Percentiles rank a stretch among this genome's conserved stretches.
These are phyloP conservation scores for Agonopterix subpropinquella DNA, from an alignment of 2,888 invertebrate species.

Conservation along the genomic window DNA sequence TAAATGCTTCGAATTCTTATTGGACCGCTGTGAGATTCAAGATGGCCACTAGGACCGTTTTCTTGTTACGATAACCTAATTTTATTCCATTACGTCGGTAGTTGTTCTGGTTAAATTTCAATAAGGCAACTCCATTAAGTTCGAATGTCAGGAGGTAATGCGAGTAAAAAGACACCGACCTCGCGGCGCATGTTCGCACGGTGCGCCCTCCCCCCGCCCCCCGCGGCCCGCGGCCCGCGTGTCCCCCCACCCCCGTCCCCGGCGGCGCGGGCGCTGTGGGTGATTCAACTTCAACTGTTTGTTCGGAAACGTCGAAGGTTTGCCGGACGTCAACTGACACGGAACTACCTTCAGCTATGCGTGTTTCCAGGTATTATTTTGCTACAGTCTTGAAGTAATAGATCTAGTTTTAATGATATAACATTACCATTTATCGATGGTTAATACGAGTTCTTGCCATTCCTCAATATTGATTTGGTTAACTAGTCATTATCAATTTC, in stretches of 20 bases:
- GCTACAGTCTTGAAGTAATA: constrained; percentile 17
- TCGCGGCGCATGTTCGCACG: constrained; percentile 56
- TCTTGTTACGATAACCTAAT: constrained; percentile 72
- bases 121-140: constrained; percentile 67
- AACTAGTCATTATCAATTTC: not conserved
- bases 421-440: too few relatives aligned
- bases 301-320: constrained; percentile 72
- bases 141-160: constrained; percentile 67
- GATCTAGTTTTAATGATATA: constrained; percentile 21
- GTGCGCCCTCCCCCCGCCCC: constrained; percentile 17
- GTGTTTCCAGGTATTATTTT: constrained; percentile 63
- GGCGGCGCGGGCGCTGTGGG: constrained; percentile 17
- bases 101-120: constrained; percentile 66
- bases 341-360: constrained; percentile 67
- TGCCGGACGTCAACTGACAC: constrained; percentile 68
- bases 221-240: constrained; percentile 5
- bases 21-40: constrained; percentile 65
- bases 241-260: constrained; percentile 1
- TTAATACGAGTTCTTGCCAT: not conserved
- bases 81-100: constrained; percentile 61
- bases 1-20: constrained; percentile 67
- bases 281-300: constrained; percentile 59
- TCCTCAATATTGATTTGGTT: not conserved
- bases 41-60: constrained; percentile 68
- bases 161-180: constrained; percentile 66